phyloP scores from a whole-genome alignment of 2,888 invertebrate genomes.

The Hirtodrosophila trivittata region DNA sequence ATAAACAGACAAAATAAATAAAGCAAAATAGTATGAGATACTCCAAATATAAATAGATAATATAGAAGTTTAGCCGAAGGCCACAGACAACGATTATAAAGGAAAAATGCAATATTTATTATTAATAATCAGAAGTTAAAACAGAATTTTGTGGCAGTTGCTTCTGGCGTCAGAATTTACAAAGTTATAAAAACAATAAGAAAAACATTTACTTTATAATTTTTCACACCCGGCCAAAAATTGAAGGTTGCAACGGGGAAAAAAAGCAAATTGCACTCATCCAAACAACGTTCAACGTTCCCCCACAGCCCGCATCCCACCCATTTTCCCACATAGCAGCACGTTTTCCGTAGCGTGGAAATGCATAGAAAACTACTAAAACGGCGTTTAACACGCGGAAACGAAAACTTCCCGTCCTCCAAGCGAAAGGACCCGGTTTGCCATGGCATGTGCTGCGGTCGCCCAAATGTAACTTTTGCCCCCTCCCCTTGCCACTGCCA shows the following conservation, averaged over 20 bases:
- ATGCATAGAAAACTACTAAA: constrained; percentile 65
- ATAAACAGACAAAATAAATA: too few species aligned
- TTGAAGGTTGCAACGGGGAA: constrained; percentile 1
- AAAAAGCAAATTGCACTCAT: constrained; percentile 4
- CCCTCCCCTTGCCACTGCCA: neutral
- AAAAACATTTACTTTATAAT: constrained; percentile 75
- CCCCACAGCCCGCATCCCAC: constrained; percentile 7
- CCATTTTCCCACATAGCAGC: constrained; percentile 1
- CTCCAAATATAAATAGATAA: too few species aligned
- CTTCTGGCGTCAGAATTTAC: constrained; percentile 57
- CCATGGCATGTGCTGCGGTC: constrained; percentile 45
- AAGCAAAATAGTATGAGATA: too few species aligned
- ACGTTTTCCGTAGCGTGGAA: constrained; percentile 4
- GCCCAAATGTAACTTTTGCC: constrained; percentile 15
- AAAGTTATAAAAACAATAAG: constrained; percentile 77
- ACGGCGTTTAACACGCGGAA: constrained; percentile 70
- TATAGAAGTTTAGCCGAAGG: too few species aligned
- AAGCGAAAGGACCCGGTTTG: neutral
- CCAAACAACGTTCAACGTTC: constrained; percentile 6
- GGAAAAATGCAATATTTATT: too few species aligned
- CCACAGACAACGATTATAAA: too few species aligned
- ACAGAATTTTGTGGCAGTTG: neutral
- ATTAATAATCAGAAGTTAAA: constrained; percentile 8
- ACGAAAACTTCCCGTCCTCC: constrained; percentile 40
- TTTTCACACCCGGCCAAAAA: constrained; percentile 59